Evolutionary conservation across 2,888 invertebrate species (phyloP).

Genomic region (Neuroscelio doddi): DNA sequence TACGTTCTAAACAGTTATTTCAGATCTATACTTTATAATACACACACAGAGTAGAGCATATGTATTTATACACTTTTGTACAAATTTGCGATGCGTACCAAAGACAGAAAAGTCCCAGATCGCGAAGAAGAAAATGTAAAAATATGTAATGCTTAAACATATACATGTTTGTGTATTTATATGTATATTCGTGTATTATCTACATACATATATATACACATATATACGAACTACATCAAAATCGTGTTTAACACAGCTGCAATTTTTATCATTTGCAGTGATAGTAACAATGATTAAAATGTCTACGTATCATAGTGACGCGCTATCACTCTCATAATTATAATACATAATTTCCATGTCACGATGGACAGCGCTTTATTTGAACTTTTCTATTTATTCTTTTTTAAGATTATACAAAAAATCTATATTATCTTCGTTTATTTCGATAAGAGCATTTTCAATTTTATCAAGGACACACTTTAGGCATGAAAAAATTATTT

Average conservation of each 20-base stretch:
- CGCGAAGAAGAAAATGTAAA: constrained; percentile 31
- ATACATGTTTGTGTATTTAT: constrained; percentile 11
- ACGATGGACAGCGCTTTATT: not conserved
- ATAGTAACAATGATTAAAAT: not conserved
- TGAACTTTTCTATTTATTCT: too few relatives aligned
- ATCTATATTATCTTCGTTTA: too few relatives aligned
- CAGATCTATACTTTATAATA: constrained; percentile 28
- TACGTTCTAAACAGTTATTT: constrained; percentile 25
- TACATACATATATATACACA: constrained; percentile 3
- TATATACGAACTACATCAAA: not conserved
- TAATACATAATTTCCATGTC: not conserved
- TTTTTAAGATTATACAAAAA: too few relatives aligned
- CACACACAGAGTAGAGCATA: constrained; percentile 11
- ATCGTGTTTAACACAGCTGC: constrained; percentile 19
- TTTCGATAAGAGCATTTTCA: too few relatives aligned
- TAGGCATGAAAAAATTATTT: too few relatives aligned
- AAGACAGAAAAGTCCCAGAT: not conserved
- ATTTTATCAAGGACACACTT: too few relatives aligned
- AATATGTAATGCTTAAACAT: constrained; percentile 30
- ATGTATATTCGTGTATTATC: constrained; percentile 12
- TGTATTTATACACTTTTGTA: constrained; percentile 41
- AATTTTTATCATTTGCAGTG: constrained; percentile 4
- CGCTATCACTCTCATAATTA: constrained; percentile 13
- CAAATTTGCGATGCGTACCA: constrained; percentile 29
- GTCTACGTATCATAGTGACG: constrained; percentile 3